Base-by-base conservation (phyloP, 2,888 invertebrate genomes). In the Phymatocera aterrima region DNA sequence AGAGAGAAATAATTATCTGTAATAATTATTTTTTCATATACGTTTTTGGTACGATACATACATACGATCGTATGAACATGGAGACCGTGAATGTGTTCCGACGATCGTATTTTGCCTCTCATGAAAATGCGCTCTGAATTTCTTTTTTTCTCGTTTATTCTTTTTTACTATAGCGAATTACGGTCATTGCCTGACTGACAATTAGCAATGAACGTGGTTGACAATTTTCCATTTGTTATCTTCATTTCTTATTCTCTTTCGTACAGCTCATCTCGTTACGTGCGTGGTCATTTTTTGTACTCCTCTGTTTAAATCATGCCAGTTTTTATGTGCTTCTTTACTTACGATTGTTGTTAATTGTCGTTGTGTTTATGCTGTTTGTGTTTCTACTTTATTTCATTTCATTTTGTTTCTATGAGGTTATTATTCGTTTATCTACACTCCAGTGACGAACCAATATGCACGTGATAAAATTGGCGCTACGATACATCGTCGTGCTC, bases 401-500 rank as follows among this genome's bases (percentile, higher is more conserved):
- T 15, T 78, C 65, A 24, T 78, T 15, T 70, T 60, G 34, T 51
- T 60, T 61, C 64, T 68, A 28, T 57, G 37, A 77, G 18, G 77
- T 43, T 68, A 68, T 46, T n/a, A 6, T 1, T 8, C 34, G 21
- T 18, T 31, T 40, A 40, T n/a, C 12, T 24, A 68, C 68, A 68
- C 46, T 68, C 68, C 68, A 68, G 68, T 68, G 46, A 68, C 68
- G 68, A 68, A 68, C 40, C 40, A 64, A 37, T 43, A n/a, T 34
- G 68, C 68, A 43, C 68, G 68, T 68, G 68, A 68, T 37, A 43
- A 34, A 28, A 43, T 43, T 43, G 28, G 15, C 40, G 68, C 46
- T 64, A 68, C 68, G 87, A 87, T 88, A 86, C 88, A 89, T 89
- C n/a, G n/a, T n/a, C n/a, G n/a, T n/a, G n/a, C n/a, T n/a, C n/a